These are phyloP conservation scores for Musca vetustissima DNA, from an alignment of 1,140 invertebrate species.

Conservation along the genomic window DNA sequence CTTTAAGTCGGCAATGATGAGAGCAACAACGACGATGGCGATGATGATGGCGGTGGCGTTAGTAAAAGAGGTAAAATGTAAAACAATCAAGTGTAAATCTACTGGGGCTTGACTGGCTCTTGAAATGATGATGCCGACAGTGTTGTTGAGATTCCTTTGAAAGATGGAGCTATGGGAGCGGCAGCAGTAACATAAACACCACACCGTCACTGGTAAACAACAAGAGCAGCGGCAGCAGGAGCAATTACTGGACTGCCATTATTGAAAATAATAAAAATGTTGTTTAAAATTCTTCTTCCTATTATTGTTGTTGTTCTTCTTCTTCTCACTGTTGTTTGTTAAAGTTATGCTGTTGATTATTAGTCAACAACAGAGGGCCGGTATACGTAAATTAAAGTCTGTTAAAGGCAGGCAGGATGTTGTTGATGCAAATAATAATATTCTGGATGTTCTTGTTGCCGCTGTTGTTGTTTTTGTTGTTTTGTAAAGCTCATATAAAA, in stretches of 20 bases:
- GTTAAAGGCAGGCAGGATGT: neutral
- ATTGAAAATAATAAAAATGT: too few relatives aligned
- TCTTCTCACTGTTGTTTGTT: too few relatives aligned
- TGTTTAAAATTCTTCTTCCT: too few relatives aligned
- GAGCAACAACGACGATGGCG: too few relatives aligned
- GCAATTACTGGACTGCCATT: too few relatives aligned
- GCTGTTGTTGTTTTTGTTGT: neutral
- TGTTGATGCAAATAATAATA: neutral
- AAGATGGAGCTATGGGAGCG: neutral
- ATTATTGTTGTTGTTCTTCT: too few relatives aligned
- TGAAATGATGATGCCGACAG: neutral
- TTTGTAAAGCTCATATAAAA: neutral
- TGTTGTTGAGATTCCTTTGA: too few relatives aligned
- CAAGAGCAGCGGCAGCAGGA: conserved; percentile 1
- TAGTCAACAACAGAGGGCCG: too few relatives aligned
- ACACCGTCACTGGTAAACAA: neutral
- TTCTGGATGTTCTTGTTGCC: neutral
- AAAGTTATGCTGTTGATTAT: too few relatives aligned
- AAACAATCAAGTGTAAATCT: too few relatives aligned
- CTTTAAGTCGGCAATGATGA: neutral
- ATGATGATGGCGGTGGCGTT: too few relatives aligned
- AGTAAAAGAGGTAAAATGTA: too few relatives aligned
- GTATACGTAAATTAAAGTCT: neutral
- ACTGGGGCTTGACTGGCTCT: neutral
- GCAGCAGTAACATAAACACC: conserved; percentile 3